Conservation (phyloP, 1,140 invertebrate genomes). For the Brachionus manjavacas region DNA sequence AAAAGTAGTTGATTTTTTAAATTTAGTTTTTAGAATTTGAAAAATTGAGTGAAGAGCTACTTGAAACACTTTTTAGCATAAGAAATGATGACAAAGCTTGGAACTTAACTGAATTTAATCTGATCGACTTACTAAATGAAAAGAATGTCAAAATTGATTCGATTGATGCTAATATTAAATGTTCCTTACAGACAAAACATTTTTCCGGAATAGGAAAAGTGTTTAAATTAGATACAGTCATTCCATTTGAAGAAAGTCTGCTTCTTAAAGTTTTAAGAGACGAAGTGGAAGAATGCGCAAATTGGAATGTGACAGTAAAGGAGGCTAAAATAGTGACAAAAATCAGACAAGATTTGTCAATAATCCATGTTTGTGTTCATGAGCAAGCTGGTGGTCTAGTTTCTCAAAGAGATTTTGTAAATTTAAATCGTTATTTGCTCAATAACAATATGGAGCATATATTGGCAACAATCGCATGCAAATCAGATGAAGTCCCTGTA, state of each 20-base stretch:
- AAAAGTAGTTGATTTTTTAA: background rate
- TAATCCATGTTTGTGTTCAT: background rate
- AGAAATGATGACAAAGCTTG: background rate
- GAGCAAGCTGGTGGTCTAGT: constrained; percentile 17
- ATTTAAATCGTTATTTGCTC: background rate
- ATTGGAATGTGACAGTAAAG: constrained; percentile 20
- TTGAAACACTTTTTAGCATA: background rate
- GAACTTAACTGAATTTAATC: background rate
- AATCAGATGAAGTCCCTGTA: background rate
- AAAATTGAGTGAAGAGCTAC: background rate
- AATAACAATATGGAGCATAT: constrained; percentile 9
- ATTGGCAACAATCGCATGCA: background rate
- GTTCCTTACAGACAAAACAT: background rate
- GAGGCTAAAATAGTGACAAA: background rate
- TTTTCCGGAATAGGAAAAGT: constrained; percentile 5
- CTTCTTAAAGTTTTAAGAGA: constrained; percentile 25
- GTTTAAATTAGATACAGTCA: background rate
- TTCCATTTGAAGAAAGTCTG: background rate
- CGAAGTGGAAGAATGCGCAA: background rate
- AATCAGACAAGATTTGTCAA: background rate
- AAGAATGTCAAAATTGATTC: background rate
- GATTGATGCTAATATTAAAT: background rate
- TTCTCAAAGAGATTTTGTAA: constrained; percentile 21
- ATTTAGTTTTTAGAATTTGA: background rate
- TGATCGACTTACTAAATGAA: background rate